Percentiles rank a stretch among this genome's conserved stretches.
Conservation (phyloP, 2,888 invertebrate species). For the Drosophila mettleri region DNA sequence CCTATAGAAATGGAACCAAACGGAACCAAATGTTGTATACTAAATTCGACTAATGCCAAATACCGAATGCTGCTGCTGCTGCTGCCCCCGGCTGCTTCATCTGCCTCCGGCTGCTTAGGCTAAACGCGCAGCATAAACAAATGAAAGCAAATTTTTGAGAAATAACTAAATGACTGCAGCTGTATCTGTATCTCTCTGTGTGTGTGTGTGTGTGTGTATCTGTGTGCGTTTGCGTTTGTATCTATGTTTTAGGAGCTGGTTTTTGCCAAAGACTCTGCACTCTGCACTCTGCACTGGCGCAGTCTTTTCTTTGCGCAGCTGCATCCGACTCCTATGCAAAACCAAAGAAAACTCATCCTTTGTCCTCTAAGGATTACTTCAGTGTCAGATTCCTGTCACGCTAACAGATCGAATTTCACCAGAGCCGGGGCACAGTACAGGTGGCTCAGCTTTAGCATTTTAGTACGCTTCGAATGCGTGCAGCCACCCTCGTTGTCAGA, state of each 20-base stretch:
- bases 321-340: constrained; percentile 47
- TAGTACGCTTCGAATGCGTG: constrained; percentile 5
- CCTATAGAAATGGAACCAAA: constrained; percentile 21
- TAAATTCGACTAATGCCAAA: constrained; percentile 16
- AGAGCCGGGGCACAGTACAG: constrained; percentile 41
- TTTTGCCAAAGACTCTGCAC: constrained; percentile 11
- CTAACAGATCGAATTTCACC: constrained; percentile 53
- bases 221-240: constrained; percentile 9
- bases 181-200: constrained; percentile 14
- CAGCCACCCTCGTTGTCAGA: constrained; percentile 38
- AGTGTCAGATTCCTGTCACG: constrained; percentile 44
- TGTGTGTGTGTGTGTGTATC: constrained; percentile 6
- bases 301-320: constrained; percentile 32
- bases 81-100: constrained; percentile 1
- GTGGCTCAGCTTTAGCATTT: constrained; percentile 41
- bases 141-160: constrained; percentile 52
- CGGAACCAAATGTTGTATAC: constrained; percentile 6
- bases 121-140: constrained; percentile 60
- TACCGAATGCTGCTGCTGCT: constrained; percentile 1
- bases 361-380: constrained; percentile 49
- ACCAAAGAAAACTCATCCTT: constrained; percentile 44
- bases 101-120: constrained; percentile 35
- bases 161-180: constrained; percentile 50
- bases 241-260: constrained; percentile 43
- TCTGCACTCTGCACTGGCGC: constrained; percentile 8